Evolutionary conservation across 2,113 vertebrate species (phyloP), one percentile per base, ranked within the genome.

Genomic region (Cyanistes caeruleus): DNA sequence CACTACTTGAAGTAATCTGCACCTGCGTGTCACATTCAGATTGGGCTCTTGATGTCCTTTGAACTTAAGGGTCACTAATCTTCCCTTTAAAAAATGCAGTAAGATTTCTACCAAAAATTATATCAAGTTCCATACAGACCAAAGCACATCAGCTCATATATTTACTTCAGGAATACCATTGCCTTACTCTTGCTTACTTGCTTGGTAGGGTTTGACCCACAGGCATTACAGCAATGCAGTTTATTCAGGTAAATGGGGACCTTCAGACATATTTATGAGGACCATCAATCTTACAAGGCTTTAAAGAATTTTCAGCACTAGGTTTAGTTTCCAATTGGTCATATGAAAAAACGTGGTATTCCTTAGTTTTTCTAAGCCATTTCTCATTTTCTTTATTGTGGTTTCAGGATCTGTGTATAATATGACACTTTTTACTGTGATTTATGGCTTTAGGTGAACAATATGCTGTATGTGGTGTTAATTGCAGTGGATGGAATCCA

Each of bases 401-500:
- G 67, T 89, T 95, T 91, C 60, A 52, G 48, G 51, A 63, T 73
- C 43, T 39, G 18, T 90, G 65, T 90, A 86, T 93, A 95, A 82
- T 92, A 79, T 68, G 60, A 27, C 62, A 53, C 27, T 78, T 93
- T 56, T 94, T 88, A 49, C n/a, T 59, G 39, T 96, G 90, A 95
- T 97, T 97, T 97, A 97, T 93, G 39, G n/a, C 84, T 92, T 85
- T 90, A 95, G 59, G 76, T 93, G 91, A 98, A 90, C 73, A 96
- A 89, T 93, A 73, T 88, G 35, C 74, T 96, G 49, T 87, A 91
- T 84, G 73, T 74, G 70, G 41, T 87, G 70, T 96, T 96, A 95
- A 97, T 94, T 92, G 70, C 80, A 51, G 68, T 96, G 96, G 96
- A 94, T 87, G 56, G 73, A 96, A 95, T 97, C 96, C 97, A 98